Evolutionary conservation across 2,888 invertebrate species (phyloP), one percentile per base, ranked within the genome.

Genomic region (Diaperis boleti): DNA sequence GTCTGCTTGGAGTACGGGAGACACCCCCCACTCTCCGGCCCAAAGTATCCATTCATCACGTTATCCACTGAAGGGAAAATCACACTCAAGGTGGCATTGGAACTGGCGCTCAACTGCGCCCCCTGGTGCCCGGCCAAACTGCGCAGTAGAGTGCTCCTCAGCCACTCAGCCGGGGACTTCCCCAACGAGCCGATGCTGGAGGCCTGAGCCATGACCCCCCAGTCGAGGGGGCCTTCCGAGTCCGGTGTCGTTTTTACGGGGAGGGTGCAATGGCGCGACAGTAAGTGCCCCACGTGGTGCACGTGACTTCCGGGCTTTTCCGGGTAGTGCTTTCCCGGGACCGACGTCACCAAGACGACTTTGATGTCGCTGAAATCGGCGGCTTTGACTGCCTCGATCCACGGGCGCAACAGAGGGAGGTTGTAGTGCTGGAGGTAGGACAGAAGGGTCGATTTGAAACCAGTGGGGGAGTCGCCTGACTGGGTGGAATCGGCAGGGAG

Each of bases 141-240:
- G 14, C 87, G 85, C 0, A 91, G 81, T 65, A 95, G 88, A 66
- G 94, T 92, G 0, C 89, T 88, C 2, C 87, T 85, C 62, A 97
- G 82, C 96, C 96, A 97, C 35, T 85, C 79, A 5, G 84, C 83
- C 0, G 89, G 82, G 47, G 85, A 87, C 7, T 88, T 84, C 1
- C 96, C 96, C 49, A 94, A 85, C 64, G 91, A 91, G 15, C 97
- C 98, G 33, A 98, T 89, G 68, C 96, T 96, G 20, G 96, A 96
- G 56, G 94, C 92, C 81, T 98, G 97, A 0, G 92, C 92, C 1
- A 95, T 79, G 0, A 96, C 83, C 0, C 78, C 77, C 81, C 81
- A 81, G 1, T 79, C 71, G 7, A 78, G 57, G 6, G 81, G 79
- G 1, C 79, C 80, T 74, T 80, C 81, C 65, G 75, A 76, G 64